These are phyloP conservation scores for Callorhinus ursinus DNA, from an alignment of 2,113 vertebrate genomes.

Conservation along the genomic window DNA sequence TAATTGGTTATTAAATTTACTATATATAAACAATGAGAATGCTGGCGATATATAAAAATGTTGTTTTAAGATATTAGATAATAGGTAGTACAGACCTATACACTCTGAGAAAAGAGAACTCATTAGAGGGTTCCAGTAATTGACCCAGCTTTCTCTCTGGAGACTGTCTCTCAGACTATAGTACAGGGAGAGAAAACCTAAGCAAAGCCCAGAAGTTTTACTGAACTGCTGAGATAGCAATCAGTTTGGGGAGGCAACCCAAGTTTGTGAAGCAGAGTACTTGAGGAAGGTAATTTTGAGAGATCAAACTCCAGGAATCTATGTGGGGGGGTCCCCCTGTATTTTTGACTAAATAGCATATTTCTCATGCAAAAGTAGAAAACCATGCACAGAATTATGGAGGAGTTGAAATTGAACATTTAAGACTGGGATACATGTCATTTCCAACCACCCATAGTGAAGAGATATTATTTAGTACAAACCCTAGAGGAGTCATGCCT, in stretches of 20 bases:
- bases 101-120: neutral
- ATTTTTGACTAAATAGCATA: neutral
- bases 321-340: neutral
- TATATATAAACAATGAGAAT: neutral
- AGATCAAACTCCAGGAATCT: neutral
- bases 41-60: neutral
- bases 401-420: neutral
- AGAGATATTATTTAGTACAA: neutral
- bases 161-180: neutral
- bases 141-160: neutral
- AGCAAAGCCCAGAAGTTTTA: neutral
- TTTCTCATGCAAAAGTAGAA: neutral
- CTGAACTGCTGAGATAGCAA: neutral
- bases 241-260: neutral
- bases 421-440: neutral
- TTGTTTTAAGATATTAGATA: neutral
- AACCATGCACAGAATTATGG: neutral
- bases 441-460: neutral
- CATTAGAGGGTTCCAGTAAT: neutral
- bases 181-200: neutral
- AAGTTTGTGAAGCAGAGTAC: neutral
- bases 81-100: neutral
- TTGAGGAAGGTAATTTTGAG: neutral
- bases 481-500: neutral
- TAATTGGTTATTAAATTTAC: neutral